Conservation (phyloP, 2,888 invertebrate genomes). For the Isotomurus palustris region DNA sequence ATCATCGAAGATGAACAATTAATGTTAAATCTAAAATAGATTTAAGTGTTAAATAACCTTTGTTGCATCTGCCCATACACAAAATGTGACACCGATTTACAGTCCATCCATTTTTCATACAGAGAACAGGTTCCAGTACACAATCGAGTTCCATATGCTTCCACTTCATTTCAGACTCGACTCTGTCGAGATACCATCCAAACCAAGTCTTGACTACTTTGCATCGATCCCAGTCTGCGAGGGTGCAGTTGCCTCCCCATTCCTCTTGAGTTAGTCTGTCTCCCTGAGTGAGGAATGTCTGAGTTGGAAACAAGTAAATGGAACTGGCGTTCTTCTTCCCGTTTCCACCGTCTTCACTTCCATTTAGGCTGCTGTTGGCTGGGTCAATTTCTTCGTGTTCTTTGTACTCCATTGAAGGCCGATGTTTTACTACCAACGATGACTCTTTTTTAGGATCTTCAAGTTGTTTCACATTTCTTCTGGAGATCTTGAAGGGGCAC, state of each 20-base stretch:
- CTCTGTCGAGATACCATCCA: slow-evolving; percentile 14
- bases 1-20: background rate
- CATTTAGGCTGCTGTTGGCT: no score
- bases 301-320: background rate
- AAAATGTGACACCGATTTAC: slow-evolving; percentile 39
- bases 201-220: slow-evolving; percentile 21
- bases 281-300: slow-evolving; percentile 12
- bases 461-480: no score
- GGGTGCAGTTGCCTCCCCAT: slow-evolving; percentile 26
- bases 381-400: no score
- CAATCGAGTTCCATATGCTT: slow-evolving; percentile 16
- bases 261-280: slow-evolving; percentile 25
- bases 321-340: background rate
- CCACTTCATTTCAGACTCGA: slow-evolving; percentile 8
- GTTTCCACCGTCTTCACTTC: no score
- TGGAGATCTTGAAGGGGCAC: no score
- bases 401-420: no score
- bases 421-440: no score
- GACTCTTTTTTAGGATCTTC: no score
- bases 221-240: slow-evolving; percentile 20
- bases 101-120: slow-evolving; percentile 29
- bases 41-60: no score
- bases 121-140: slow-evolving; percentile 22
- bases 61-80: slow-evolving; percentile 34
- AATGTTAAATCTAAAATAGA: no score